These are phyloP conservation scores for Platyscapa corneri DNA, from an alignment of 1,140 invertebrate species.

Conservation along the genomic window DNA sequence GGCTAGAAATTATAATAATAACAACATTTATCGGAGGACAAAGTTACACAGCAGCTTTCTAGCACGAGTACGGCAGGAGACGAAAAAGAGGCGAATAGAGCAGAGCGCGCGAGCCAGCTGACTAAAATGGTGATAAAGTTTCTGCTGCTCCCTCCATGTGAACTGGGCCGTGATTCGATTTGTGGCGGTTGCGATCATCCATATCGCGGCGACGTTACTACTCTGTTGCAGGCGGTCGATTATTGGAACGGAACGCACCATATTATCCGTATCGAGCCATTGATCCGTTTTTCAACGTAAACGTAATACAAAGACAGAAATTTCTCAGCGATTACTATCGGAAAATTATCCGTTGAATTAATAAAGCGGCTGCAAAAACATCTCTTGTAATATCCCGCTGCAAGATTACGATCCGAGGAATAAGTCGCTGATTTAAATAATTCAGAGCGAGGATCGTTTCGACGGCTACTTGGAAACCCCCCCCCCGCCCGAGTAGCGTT, in stretches of 20 bases:
- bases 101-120: background rate
- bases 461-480: too few species aligned
- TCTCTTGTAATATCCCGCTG: too few species aligned
- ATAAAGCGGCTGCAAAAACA: too few species aligned
- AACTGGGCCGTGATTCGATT: conserved; percentile 50
- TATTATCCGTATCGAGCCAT: conserved; percentile 9
- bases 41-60: conserved; percentile 4
- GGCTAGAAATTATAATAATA: conserved; percentile 2
- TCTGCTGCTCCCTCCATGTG: background rate
- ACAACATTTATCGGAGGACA: background rate
- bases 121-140: conserved; percentile 27
- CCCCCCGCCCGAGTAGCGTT: too few species aligned
- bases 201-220: conserved; percentile 52
- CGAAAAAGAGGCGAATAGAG: background rate
- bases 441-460: too few species aligned
- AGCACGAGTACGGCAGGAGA: background rate
- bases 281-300: background rate
- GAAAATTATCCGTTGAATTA: too few species aligned
- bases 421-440: too few species aligned
- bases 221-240: background rate
- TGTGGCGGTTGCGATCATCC: conserved; percentile 48
- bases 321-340: too few species aligned
- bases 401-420: too few species aligned
- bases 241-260: conserved; percentile 47
- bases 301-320: too few species aligned